Evolutionary conservation across 2,113 vertebrate species (phyloP), one percentile per base, ranked within the genome.

Genomic region (Dissostichus mawsoni): DNA sequence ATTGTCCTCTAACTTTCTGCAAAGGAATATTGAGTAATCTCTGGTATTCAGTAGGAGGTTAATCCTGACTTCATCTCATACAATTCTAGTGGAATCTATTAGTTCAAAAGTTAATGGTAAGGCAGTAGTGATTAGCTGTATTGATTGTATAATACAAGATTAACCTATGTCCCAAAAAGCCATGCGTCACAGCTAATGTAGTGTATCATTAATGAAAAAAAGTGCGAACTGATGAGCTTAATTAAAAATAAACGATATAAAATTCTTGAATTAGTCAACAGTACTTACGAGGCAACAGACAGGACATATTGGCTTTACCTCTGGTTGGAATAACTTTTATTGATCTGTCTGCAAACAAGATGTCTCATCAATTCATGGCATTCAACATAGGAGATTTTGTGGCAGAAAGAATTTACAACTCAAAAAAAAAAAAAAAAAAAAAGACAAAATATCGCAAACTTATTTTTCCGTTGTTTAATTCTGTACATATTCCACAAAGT

Each of bases 311-410:
- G 33, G 53, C 52, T 68, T 82, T 1, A 57, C 33, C 69, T 96
- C 96, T 97, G 97, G 97, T 98, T 97, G 97, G 97, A 98, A 97
- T 97, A 97, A 95, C 96, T 97, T 98, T 98, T 97, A 98, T 98
- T 98, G 94, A 97, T 97, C 96, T 95, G 95, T 97, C 96, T 97
- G 96, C 97, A 97, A 98, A 98, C 96, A 97, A 97, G 95, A 95
- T 95, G 96, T 96, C 96, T 95, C 96, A 96, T 97, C 95, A 96
- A 94, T 96, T 87, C 96, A 97, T 97, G 97, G 96, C 97, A 98
- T 98, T 97, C 96, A 72, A 81, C 97, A 97, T 96, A 96, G 67
- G 95, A 96, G 96, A 96, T 96, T 96, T 96, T 96, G 96, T 96
- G 95, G 97, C 96, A 96, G 95, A 96, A 94, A 94, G 93, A 96